Evolutionary conservation across 2,113 vertebrate species (phyloP).

Genomic region (Arothron firmamentum): DNA sequence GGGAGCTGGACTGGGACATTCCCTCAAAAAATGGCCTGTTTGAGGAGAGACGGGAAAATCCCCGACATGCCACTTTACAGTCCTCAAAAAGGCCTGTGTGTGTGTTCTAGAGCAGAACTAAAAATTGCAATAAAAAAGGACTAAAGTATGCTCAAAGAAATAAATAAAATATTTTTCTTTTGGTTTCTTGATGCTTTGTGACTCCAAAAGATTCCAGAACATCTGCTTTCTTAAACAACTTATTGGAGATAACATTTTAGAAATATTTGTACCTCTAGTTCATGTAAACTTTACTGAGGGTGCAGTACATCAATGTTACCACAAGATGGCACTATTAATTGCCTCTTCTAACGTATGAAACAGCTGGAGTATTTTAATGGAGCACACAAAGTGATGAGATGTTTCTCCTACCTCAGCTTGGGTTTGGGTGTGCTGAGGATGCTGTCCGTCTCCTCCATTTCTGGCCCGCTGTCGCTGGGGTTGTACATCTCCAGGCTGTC

Average conservation of each 20-base stretch:
- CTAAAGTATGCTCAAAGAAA: no score
- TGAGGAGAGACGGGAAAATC: background rate
- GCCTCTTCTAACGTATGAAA: background rate
- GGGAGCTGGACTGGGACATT: conserved; percentile 92
- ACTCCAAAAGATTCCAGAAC: background rate
- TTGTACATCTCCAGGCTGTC: conserved; percentile 95
- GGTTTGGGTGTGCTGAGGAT: conserved; percentile 93
- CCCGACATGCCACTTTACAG: background rate
- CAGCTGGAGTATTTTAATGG: background rate
- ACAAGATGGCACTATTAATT: conserved; percentile 50
- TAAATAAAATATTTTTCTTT: no score
- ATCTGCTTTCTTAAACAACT: background rate
- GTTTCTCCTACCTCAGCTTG: conserved; percentile 77
- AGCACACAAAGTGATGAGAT: background rate
- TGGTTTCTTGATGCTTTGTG: no score
- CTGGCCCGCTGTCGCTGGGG: conserved; percentile 91
- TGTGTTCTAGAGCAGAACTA: no score
- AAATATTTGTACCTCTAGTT: background rate
- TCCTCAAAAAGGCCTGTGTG: background rate
- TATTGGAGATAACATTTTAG: background rate
- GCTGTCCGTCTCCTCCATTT: conserved; percentile 92
- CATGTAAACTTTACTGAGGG: background rate
- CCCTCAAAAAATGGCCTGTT: conserved; percentile 90
- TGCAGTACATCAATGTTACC: conserved; percentile 29
- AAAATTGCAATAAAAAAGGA: no score